Evolutionary conservation across 2,888 invertebrate species (phyloP).

Genomic region (Meganola albula): DNA sequence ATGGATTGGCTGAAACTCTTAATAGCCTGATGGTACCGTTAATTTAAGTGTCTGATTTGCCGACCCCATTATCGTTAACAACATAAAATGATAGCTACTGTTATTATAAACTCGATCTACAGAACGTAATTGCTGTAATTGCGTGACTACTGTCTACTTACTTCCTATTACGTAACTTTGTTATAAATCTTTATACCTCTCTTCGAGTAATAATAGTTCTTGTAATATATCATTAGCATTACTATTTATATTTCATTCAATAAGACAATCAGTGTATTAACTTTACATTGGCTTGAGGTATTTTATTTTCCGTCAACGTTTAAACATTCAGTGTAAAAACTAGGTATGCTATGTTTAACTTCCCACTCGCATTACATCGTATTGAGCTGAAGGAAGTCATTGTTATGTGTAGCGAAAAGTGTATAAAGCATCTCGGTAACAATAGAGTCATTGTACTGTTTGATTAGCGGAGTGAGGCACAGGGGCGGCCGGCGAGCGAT

Average conservation of each 20-base stretch:
- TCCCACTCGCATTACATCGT: slow-evolving; percentile 13
- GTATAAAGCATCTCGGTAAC: slow-evolving; percentile 50
- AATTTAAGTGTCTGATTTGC: too few species aligned
- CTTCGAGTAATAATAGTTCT: slow-evolving; percentile 15
- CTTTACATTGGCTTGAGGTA: slow-evolving; percentile 20
- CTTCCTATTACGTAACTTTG: slow-evolving; percentile 18
- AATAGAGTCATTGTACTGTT: slow-evolving; percentile 62
- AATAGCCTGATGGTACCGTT: too few species aligned
- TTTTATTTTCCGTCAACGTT: slow-evolving; percentile 26
- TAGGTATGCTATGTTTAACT: slow-evolving; percentile 15
- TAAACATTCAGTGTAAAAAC: slow-evolving; percentile 17
- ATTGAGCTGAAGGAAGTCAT: slow-evolving; percentile 38
- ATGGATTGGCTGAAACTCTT: too few species aligned
- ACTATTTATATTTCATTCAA: slow-evolving; percentile 28
- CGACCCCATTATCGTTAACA: too few species aligned
- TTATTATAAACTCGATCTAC: slow-evolving; percentile 6
- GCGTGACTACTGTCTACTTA: slow-evolving; percentile 11
- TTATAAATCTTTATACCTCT: slow-evolving; percentile 16
- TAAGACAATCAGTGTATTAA: slow-evolving; percentile 16
- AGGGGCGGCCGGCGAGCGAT: slow-evolving; percentile 54
- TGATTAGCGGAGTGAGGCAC: slow-evolving; percentile 58
- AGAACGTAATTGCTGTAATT: slow-evolving; percentile 18
- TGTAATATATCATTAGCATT: slow-evolving; percentile 16
- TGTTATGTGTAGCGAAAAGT: slow-evolving; percentile 46
- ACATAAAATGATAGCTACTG: slow-evolving; percentile 21